Conservation (phyloP, 2,888 invertebrate species). For the Diaperis boleti region DNA sequence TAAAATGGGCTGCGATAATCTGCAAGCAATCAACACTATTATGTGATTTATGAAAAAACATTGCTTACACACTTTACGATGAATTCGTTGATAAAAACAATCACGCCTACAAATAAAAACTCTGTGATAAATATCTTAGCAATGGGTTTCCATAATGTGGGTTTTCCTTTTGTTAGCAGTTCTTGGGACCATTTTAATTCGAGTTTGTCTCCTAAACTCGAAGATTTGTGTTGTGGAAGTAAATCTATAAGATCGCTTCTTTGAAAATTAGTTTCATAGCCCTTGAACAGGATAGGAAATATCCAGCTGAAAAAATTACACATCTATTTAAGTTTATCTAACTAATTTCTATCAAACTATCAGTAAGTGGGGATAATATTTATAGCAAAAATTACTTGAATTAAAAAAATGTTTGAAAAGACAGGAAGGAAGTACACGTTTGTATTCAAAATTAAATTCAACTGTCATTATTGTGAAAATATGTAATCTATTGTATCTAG, state of each 20-base stretch:
- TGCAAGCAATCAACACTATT: too few relatives aligned
- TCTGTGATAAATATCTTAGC: slow-evolving; percentile 56
- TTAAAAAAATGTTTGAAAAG: too few relatives aligned
- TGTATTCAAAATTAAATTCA: too few relatives aligned
- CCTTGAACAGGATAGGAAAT: not conserved
- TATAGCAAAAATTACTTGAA: too few relatives aligned
- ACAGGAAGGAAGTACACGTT: too few relatives aligned
- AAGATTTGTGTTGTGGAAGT: slow-evolving; percentile 66
- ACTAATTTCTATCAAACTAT: too few relatives aligned
- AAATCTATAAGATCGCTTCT: slow-evolving; percentile 61
- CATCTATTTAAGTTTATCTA: too few relatives aligned
- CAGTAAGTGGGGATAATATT: too few relatives aligned
- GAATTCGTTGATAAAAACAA: slow-evolving; percentile 55
- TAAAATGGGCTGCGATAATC: slow-evolving; percentile 55
- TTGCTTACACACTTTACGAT: slow-evolving; percentile 51
- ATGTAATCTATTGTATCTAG: too few relatives aligned
- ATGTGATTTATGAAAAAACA: too few relatives aligned
- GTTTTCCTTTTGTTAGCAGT: slow-evolving; percentile 49
- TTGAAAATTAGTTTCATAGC: not conserved
- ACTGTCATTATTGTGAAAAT: too few relatives aligned
- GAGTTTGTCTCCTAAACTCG: slow-evolving; percentile 64
- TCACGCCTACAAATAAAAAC: slow-evolving; percentile 52
- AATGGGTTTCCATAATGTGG: slow-evolving; percentile 54
- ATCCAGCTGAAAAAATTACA: not conserved
- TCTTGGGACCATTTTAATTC: slow-evolving; percentile 60